phyloP scores from a whole-genome alignment of 64 coral and sea anemone species.

The Acropora yongei region DNA sequence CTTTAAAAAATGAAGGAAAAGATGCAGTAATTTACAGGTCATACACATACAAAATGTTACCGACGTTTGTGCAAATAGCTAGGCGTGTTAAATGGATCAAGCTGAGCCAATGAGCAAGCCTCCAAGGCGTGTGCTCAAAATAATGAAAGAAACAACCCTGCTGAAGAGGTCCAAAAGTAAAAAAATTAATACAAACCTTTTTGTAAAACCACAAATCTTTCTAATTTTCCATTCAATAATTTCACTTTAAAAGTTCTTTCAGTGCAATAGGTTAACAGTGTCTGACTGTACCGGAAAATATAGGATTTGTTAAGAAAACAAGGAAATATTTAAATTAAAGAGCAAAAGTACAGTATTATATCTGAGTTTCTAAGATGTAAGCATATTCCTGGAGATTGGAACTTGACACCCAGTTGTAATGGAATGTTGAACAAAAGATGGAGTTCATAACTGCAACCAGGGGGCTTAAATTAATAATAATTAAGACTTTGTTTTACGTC shows the following conservation, averaged over 20 bases:
- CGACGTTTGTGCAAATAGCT: no score
- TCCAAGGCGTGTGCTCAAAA: no score
- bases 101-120: no score
- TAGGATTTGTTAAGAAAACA: not conserved
- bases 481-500: no score
- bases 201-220: not conserved
- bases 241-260: conserved; percentile 16
- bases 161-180: not conserved
- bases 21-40: no score
- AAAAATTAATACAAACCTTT: not conserved
- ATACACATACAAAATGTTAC: no score
- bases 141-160: no score
- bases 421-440: not conserved
- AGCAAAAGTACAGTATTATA: no score
- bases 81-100: no score
- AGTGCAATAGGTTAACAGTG: not conserved
- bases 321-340: not conserved
- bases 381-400: no score
- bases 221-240: conserved; percentile 37
- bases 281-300: conserved; percentile 21
- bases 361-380: no score
- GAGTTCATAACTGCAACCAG: not conserved
- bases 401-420: not conserved
- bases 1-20: not conserved
- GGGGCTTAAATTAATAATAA: no score